Evolutionary conservation across 2,888 invertebrate species (phyloP).

Genomic region (Hypercompe scribonia): DNA sequence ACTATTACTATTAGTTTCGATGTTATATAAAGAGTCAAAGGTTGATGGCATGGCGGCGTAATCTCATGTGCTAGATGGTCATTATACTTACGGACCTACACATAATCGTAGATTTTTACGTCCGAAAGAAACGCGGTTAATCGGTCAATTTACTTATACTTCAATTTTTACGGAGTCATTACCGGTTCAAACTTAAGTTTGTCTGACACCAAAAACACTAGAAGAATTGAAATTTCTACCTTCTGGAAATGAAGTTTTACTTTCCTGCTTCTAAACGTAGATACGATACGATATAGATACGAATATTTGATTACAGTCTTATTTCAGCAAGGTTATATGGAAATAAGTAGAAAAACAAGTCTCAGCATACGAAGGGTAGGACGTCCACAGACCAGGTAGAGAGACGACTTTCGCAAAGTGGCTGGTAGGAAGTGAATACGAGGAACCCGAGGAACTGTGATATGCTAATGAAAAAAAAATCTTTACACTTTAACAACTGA

Average conservation of each 20-base stretch:
- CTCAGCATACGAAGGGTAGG: no score
- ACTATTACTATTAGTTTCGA: constrained; percentile 17
- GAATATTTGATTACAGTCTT: no score
- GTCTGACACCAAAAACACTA: background rate
- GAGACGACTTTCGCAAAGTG: no score
- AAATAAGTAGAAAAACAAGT: background rate
- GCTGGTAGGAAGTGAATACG: no score
- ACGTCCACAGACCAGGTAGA: no score
- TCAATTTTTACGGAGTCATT: background rate
- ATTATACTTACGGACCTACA: constrained; percentile 16
- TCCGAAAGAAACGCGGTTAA: constrained; percentile 40
- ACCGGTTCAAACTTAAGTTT: background rate
- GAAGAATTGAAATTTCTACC: background rate
- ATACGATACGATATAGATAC: no score
- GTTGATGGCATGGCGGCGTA: constrained; percentile 11
- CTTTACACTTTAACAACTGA: no score
- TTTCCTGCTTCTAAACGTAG: background rate
- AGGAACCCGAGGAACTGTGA: no score
- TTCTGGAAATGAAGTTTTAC: background rate
- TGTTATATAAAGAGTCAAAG: constrained; percentile 39
- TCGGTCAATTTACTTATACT: constrained; percentile 25
- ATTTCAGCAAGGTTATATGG: background rate
- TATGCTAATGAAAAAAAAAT: no score
- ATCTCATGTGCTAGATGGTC: constrained; percentile 21
- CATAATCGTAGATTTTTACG: constrained; percentile 26